Percentiles rank a stretch among this genome's conserved stretches.
Conservation (phyloP, 2,797 vertebrate genomes). For the Aphelocoma californica region DNA sequence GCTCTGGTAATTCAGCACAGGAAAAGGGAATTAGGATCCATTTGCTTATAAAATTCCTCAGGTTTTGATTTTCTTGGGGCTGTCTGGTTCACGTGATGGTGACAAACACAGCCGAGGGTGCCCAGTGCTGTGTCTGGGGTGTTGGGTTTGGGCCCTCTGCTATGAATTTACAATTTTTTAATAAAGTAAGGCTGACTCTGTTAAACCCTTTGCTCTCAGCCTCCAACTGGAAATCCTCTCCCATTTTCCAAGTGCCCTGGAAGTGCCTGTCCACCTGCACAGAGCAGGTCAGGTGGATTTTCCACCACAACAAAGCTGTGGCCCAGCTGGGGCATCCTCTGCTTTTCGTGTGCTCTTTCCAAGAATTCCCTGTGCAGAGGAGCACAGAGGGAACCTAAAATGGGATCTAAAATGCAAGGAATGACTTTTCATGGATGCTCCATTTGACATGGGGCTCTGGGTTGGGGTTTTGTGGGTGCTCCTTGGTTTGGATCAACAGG, state of each 20-base stretch:
- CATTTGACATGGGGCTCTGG: neutral
- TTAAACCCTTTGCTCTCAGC: neutral
- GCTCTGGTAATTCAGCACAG: rapidly evolving
- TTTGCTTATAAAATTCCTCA: neutral
- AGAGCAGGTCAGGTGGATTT: rapidly evolving
- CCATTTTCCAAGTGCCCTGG: neutral
- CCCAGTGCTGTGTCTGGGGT: neutral
- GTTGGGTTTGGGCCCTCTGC: neutral
- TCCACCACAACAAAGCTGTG: rapidly evolving
- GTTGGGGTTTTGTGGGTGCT: neutral
- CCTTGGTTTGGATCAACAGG: neutral
- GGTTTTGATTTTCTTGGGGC: neutral
- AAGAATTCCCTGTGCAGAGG: neutral
- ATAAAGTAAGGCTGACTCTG: rapidly evolving
- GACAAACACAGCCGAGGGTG: neutral
- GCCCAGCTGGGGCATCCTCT: neutral
- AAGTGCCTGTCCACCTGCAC: rapidly evolving
- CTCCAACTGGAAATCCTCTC: neutral
- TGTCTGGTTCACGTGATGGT: neutral
- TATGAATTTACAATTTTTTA: neutral
- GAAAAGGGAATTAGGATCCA: rapidly evolving
- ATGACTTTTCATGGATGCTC: neutral
- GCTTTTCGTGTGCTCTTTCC: rapidly evolving
- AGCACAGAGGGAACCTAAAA: neutral
- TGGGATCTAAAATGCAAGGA: neutral